These are phyloP conservation scores for Orthosia incerta DNA, from an alignment of 2,888 invertebrate genomes.

Conservation along the genomic window DNA sequence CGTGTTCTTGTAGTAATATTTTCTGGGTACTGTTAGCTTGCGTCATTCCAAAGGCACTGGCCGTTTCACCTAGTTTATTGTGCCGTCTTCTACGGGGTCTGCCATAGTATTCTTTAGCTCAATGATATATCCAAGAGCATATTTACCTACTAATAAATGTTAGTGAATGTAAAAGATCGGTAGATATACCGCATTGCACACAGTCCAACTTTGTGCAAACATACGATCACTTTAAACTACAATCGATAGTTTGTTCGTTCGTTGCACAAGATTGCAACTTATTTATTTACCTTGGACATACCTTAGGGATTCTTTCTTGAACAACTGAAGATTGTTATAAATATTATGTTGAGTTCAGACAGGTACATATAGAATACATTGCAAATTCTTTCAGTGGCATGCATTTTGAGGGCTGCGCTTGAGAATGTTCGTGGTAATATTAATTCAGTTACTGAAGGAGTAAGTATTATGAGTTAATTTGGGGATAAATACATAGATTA, in stretches of 20 bases:
- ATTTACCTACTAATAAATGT: background rate
- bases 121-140: background rate
- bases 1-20: too few species aligned
- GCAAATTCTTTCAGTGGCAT: background rate
- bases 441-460: background rate
- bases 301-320: conserved; percentile 39
- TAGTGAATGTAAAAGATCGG: background rate
- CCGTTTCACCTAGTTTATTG: too few species aligned
- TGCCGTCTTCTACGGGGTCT: too few species aligned
- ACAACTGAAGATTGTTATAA: conserved; percentile 34
- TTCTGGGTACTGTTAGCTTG: too few species aligned
- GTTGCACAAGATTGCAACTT: conserved; percentile 53
- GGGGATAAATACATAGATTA: too few species aligned
- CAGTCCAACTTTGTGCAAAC: conserved; percentile 11
- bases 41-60: too few species aligned
- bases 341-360: conserved; percentile 15
- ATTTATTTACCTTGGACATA: conserved; percentile 44
- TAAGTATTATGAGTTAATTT: too few species aligned
- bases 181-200: background rate
- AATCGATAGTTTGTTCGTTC: conserved; percentile 37
- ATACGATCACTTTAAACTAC: conserved; percentile 13
- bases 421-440: background rate
- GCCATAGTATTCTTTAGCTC: background rate
- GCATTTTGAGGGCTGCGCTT: background rate
- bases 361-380: background rate